Base-by-base conservation (phyloP, 2,888 invertebrate species). In the Leucophora obtusa region DNA sequence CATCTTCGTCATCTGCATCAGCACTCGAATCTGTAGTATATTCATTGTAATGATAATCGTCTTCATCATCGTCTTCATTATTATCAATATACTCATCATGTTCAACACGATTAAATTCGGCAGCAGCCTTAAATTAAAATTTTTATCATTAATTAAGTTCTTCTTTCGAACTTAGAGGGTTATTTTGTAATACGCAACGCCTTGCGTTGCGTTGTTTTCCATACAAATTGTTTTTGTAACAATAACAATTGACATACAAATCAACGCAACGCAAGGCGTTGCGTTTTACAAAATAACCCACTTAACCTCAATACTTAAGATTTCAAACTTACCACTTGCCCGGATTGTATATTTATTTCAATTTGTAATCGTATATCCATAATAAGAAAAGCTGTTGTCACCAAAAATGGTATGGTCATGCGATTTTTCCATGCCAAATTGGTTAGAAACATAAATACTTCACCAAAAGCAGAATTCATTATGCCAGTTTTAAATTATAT, bases 361-460 rank as follows among this genome's bases (percentile, higher is more conserved):
- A 94, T 89, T 85, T 93, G 94, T 90, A 94, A 92, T 65, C 94
- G 91, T 38, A 94, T 92, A 84, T 94, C 94, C 89, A 94, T 91
- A 0, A 93, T 92, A 88, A 94, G 92, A 84, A 94, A 93, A 15
- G 92, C 93, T 10, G 94, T 92, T 10, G 93, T 92, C 59, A 94
- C 92, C 11, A 95, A 89, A 50, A 94, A 90, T 0, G 95, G 95
- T 62, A 95, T 90, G 62, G 93, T 92, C 79, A 93, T 91, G 51
- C 94, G 92, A 59, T 93, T 93, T 82, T 93, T 92, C 94, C 94
- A 95, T 2, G 94, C 95, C 83, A 95, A 90, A 82, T 93, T 92
- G 47, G 95, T 91, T 83, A 95, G 91, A 87, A 95, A 95, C 68
- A 94, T 87, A 79, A 95, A 90, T 14, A 92, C 89, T 81, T 91